Base-by-base conservation (phyloP, 2,888 invertebrate genomes). In the Cepaea hortensis region DNA sequence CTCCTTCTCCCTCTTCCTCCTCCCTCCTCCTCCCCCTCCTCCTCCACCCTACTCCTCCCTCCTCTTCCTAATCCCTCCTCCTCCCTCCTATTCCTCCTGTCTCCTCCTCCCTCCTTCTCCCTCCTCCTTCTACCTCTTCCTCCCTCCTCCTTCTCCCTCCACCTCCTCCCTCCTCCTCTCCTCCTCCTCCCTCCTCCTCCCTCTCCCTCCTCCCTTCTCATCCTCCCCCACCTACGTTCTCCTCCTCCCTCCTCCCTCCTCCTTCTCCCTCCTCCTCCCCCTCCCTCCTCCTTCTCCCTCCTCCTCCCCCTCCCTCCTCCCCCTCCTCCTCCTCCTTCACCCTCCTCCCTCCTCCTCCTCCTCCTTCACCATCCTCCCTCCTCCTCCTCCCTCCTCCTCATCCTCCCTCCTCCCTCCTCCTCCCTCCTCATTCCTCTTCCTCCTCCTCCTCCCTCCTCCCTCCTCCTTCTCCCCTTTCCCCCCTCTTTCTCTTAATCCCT, bases 321-420 rank as follows among this genome's bases (percentile, higher is more conserved):
- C 18, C 18, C 68, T 68, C 18, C 18, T 18, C 48, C 48, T 50
- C 48, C 48, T n/a, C n/a, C n/a, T n/a, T n/a, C n/a, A n/a, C n/a
- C n/a, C n/a, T n/a, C n/a, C n/a, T n/a, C n/a, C n/a, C 4, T 50
- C 70, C 48, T 50, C n/a, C 18, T 35, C 82, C 6, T 23, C 13
- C 23, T 76, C 84, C 76, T 23, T 55, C 76, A 75, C 76, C 76
- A 75, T 84, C 62, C 35, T 76, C n/a, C 35, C 76, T 20, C 76
- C n/a, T n/a, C n/a, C n/a, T n/a, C n/a, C n/a, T n/a, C n/a, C n/a
- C n/a, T n/a, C n/a, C n/a, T n/a, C n/a, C n/a, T n/a, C n/a, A n/a
- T n/a, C n/a, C n/a, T n/a, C n/a, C n/a, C n/a, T n/a, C n/a, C n/a
- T n/a, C n/a, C n/a, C n/a, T n/a, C n/a, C n/a, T n/a, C n/a, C n/a